Conservation (phyloP, 2,797 vertebrate genomes). For the Tachyglossus aculeatus region DNA sequence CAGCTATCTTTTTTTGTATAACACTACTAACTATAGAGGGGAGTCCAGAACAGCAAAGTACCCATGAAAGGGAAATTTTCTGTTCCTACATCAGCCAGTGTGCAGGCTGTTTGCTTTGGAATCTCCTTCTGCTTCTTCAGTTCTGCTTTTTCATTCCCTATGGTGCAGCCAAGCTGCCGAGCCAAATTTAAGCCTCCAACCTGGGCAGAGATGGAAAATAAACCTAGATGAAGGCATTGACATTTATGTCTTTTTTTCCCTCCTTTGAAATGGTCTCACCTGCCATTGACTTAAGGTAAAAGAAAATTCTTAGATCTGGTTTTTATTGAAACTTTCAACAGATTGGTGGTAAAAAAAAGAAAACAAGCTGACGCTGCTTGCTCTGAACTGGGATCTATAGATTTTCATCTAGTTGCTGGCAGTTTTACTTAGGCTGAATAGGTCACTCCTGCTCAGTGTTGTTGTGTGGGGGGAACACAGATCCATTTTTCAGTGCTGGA, state of each 20-base stretch:
- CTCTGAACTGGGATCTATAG: no score
- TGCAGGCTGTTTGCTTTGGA: slow-evolving; percentile 23
- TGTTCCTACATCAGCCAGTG: slow-evolving; percentile 1
- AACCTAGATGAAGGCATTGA: slow-evolving; percentile 31
- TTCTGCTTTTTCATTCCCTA: neutral
- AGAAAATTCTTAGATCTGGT: slow-evolving; percentile 4
- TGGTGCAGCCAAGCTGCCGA: neutral
- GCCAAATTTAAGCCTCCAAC: slow-evolving; percentile 16
- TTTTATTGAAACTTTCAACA: neutral
- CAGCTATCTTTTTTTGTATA: neutral
- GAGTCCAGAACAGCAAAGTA: neutral
- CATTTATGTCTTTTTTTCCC: neutral
- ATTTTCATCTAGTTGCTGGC: no score
- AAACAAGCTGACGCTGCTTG: neutral
- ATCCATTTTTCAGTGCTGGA: no score
- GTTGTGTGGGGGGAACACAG: no score
- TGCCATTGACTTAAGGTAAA: slow-evolving; percentile 17
- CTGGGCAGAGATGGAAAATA: slow-evolving; percentile 44
- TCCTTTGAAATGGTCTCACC: slow-evolving; percentile 8
- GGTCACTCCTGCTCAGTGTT: no score
- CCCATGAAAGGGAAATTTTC: neutral
- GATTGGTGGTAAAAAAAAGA: neutral
- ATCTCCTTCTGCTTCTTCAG: neutral
- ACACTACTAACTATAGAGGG: slow-evolving; percentile 11
- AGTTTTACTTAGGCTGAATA: no score